phyloP scores from a whole-genome alignment of 1,140 invertebrate genomes.

The Calephelis nemesis region DNA sequence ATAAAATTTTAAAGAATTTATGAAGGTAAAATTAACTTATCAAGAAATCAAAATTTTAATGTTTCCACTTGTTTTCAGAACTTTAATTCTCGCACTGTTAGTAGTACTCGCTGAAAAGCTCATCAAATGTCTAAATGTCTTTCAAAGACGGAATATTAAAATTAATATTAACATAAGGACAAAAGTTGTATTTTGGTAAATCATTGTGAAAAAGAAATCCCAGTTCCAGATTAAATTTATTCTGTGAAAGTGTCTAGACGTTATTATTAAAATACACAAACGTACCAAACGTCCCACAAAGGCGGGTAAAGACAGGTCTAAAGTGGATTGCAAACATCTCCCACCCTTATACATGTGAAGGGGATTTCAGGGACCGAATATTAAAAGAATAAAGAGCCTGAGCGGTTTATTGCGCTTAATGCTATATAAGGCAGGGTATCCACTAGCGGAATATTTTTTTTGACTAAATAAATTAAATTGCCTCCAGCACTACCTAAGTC shows the following conservation, averaged over 20 bases:
- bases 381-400: conserved; percentile 34
- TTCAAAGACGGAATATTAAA: too few relatives aligned
- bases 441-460: not conserved
- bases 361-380: conserved; percentile 26
- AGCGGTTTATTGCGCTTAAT: conserved; percentile 3
- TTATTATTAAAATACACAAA: conserved; percentile 16
- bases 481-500: too few relatives aligned
- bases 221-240: conserved; percentile 1
- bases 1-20: too few relatives aligned
- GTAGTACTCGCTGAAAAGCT: too few relatives aligned
- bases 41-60: too few relatives aligned
- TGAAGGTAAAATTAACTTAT: too few relatives aligned
- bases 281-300: conserved; percentile 12
- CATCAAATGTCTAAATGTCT: not conserved
- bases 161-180: too few relatives aligned
- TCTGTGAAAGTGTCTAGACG: conserved; percentile 6
- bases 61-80: too few relatives aligned
- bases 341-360: conserved; percentile 8
- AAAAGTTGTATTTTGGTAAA: too few relatives aligned
- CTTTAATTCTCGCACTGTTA: too few relatives aligned
- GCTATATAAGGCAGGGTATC: not conserved
- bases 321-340: conserved; percentile 25
- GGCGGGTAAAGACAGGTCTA: conserved; percentile 11
- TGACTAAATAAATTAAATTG: too few relatives aligned
- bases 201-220: not conserved